A percentile compares a stretch with the other conserved stretches of the same genome.
phyloP scores from a whole-genome alignment of 2,797 vertebrate species.

The Oreochromis grahami region DNA sequence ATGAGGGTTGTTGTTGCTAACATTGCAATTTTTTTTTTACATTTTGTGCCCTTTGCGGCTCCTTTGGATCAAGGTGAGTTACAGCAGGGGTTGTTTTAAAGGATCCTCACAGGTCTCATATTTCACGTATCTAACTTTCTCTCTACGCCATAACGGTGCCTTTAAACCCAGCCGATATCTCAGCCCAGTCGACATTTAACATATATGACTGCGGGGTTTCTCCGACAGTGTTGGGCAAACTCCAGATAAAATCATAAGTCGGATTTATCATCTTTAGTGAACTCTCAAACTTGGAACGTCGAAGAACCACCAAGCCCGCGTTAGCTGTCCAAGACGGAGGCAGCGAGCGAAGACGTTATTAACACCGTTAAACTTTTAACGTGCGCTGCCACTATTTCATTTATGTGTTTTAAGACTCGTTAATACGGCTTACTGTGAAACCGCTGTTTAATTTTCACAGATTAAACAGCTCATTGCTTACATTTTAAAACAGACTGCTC shows the following conservation, averaged over 20 bases:
- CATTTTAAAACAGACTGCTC: neutral
- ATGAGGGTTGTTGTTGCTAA: neutral
- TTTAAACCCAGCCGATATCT: neutral
- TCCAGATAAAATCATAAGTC: rapidly evolving
- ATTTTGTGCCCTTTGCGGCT: neutral
- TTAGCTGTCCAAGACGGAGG: neutral
- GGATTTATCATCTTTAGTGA: neutral
- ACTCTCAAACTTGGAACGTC: neutral
- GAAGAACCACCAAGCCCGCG: rapidly evolving
- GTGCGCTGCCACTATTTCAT: neutral
- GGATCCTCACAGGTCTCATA: neutral
- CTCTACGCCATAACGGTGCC: neutral
- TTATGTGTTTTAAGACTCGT: neutral
- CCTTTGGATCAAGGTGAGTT: neutral
- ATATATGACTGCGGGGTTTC: neutral
- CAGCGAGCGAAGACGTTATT: rapidly evolving
- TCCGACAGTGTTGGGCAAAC: neutral
- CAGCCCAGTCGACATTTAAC: rapidly evolving
- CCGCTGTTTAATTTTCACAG: neutral
- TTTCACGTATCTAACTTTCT: rapidly evolving
- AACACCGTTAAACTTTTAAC: neutral
- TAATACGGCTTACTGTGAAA: neutral
- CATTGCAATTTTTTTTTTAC: neutral
- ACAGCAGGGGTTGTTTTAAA: rapidly evolving
- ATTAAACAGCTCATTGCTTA: neutral